These are phyloP conservation scores for Pollenia labialis DNA, from an alignment of 2,888 invertebrate species.

Conservation along the genomic window DNA sequence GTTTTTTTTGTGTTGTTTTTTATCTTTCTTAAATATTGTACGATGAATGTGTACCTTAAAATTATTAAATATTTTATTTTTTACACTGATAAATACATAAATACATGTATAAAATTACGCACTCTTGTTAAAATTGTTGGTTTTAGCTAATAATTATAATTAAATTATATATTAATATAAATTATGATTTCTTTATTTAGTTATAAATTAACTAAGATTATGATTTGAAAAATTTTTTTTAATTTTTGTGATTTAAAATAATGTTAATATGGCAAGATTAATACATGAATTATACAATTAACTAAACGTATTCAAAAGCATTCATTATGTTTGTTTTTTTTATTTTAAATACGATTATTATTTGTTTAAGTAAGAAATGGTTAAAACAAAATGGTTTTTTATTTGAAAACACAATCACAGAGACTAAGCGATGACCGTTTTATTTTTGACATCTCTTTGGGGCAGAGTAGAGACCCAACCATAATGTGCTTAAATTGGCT, in stretches of 20 bases:
- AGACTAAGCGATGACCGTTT: background rate
- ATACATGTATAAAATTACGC: background rate
- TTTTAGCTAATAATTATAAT: slow-evolving; percentile 42
- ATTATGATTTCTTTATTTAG: slow-evolving; percentile 1
- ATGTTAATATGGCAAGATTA: slow-evolving; percentile 84
- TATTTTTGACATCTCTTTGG: too few species aligned
- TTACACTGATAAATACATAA: slow-evolving; percentile 25
- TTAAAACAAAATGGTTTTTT: background rate
- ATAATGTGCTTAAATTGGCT: too few species aligned
- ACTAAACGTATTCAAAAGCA: slow-evolving; percentile 53
- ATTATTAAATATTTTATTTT: slow-evolving; percentile 8
- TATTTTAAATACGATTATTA: slow-evolving; percentile 8
- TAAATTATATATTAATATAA: slow-evolving; percentile 26
- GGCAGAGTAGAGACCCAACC: too few species aligned
- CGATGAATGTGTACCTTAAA: background rate
- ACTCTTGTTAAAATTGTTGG: slow-evolving; percentile 8
- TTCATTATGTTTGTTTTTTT: background rate
- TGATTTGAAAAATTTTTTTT: slow-evolving; percentile 25
- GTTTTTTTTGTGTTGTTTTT: background rate
- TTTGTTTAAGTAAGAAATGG: slow-evolving; percentile 34
- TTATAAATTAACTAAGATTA: slow-evolving; percentile 59
- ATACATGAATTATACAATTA: slow-evolving; percentile 78
- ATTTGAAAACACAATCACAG: slow-evolving; percentile 23
- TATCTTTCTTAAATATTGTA: slow-evolving; percentile 8
- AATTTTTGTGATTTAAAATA: slow-evolving; percentile 62